Conservation (phyloP, 23 tunicate species). For the Aplidium turbinatum region DNA sequence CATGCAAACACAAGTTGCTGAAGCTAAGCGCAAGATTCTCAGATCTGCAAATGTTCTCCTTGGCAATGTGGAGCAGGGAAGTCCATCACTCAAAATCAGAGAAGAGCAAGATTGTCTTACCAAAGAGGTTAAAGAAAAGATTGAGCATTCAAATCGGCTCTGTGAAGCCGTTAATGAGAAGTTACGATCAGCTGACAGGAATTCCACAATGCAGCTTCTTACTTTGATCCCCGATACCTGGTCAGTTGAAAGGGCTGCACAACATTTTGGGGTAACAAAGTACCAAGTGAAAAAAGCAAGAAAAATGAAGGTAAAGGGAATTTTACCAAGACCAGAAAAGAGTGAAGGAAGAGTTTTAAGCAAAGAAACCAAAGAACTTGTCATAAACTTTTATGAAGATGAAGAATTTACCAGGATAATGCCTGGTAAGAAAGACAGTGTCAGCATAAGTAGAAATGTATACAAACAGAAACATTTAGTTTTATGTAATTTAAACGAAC, state of each 20-base stretch:
- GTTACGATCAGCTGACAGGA: conserved; percentile 18
- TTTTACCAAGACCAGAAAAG: conserved; percentile 25
- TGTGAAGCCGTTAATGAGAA: conserved; percentile 27
- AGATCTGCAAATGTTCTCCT: conserved; percentile 29
- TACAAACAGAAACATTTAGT: conserved; percentile 34
- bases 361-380: conserved; percentile 26
- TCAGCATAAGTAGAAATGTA: conserved; percentile 39
- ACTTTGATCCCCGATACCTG: conserved; percentile 38
- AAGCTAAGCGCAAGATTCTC: conserved; percentile 32
- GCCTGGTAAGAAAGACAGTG: conserved; percentile 38
- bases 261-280: conserved; percentile 31
- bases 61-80: conserved; percentile 26
- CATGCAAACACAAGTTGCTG: conserved; percentile 29
- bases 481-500: conserved; percentile 38
- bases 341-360: conserved; percentile 21
- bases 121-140: conserved; percentile 31
- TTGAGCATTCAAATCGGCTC: conserved; percentile 20
- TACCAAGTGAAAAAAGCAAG: conserved; percentile 32
- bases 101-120: neutral
- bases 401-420: conserved; percentile 37
- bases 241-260: conserved; percentile 33
- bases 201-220: conserved; percentile 28
- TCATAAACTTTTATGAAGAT: conserved; percentile 28
- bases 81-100: no score
- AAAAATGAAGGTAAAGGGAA: conserved; percentile 24